Evolutionary conservation across 2,888 invertebrate species (phyloP).

Genomic region (Labia minor): DNA sequence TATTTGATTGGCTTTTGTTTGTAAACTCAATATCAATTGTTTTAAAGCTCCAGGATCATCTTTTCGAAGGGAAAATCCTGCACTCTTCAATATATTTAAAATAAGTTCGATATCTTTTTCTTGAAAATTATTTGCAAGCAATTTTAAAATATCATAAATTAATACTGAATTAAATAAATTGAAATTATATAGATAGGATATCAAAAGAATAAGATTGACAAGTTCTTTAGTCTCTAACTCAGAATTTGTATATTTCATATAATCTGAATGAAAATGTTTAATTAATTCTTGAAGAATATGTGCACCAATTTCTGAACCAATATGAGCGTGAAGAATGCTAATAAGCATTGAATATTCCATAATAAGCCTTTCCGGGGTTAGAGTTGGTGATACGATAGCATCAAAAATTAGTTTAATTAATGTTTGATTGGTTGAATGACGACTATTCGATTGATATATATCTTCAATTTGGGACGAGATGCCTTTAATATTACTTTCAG

Average conservation of each 20-base stretch:
- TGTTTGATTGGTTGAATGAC: slow-evolving; percentile 72
- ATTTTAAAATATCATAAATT: slow-evolving; percentile 66
- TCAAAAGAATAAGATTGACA: slow-evolving; percentile 66
- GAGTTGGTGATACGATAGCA: slow-evolving; percentile 49
- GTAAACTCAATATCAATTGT: slow-evolving; percentile 56
- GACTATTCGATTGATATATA: slow-evolving; percentile 64
- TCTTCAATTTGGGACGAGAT: slow-evolving; percentile 68
- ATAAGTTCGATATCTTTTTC: slow-evolving; percentile 81
- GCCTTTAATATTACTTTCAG: slow-evolving; percentile 78
- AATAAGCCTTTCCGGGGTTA: slow-evolving; percentile 62
- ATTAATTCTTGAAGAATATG: slow-evolving; percentile 69
- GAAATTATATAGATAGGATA: slow-evolving; percentile 78
- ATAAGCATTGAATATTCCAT: slow-evolving; percentile 77
- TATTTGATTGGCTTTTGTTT: slow-evolving; percentile 44
- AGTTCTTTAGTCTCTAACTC: slow-evolving; percentile 63
- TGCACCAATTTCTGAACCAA: slow-evolving; percentile 83
- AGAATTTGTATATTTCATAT: slow-evolving; percentile 34
- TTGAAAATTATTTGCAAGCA: slow-evolving; percentile 48
- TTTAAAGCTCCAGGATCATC: slow-evolving; percentile 75
- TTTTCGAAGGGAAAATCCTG: slow-evolving; percentile 76
- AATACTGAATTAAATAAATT: slow-evolving; percentile 70
- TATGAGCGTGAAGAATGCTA: slow-evolving; percentile 74
- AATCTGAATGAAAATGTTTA: slow-evolving; percentile 51
- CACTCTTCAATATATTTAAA: slow-evolving; percentile 59
- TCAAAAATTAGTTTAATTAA: slow-evolving; percentile 59